Conservation (phyloP, 2,797 vertebrate species). For the Tarsius wallacei region DNA sequence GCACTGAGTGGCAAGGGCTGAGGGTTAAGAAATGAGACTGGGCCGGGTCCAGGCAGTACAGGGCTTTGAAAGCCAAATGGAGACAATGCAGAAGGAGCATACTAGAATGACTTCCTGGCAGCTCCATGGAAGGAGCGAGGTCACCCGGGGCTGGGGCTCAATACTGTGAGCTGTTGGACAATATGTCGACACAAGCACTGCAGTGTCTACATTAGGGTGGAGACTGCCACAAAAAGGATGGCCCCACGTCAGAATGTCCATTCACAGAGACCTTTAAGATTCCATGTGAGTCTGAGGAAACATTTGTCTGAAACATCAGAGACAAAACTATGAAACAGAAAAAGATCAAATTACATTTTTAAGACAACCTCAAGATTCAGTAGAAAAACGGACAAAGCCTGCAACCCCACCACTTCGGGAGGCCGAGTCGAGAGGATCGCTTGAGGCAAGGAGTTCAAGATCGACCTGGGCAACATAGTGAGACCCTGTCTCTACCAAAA, state of each 20-base stretch:
- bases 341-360: neutral
- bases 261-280: neutral
- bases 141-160: neutral
- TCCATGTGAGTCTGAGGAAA: neutral
- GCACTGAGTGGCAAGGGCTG: neutral
- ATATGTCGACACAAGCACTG: neutral
- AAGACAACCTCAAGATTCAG: neutral
- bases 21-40: neutral
- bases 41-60: neutral
- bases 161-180: neutral
- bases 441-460: too few relatives aligned
- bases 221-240: neutral
- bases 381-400: constrained; percentile 10
- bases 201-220: neutral
- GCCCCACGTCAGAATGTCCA: neutral
- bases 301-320: neutral
- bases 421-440: too few relatives aligned
- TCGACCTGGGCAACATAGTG: too few relatives aligned
- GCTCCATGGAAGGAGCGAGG: neutral
- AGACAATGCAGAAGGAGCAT: neutral
- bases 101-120: neutral
- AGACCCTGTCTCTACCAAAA: too few relatives aligned
- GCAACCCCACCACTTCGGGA: too few relatives aligned
- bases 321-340: neutral
- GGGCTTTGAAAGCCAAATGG: neutral